A percentile compares a stretch with the other conserved stretches of the same genome.
phyloP scores from a whole-genome alignment of 2,113 vertebrate genomes.

The Hypanus sabinus region DNA sequence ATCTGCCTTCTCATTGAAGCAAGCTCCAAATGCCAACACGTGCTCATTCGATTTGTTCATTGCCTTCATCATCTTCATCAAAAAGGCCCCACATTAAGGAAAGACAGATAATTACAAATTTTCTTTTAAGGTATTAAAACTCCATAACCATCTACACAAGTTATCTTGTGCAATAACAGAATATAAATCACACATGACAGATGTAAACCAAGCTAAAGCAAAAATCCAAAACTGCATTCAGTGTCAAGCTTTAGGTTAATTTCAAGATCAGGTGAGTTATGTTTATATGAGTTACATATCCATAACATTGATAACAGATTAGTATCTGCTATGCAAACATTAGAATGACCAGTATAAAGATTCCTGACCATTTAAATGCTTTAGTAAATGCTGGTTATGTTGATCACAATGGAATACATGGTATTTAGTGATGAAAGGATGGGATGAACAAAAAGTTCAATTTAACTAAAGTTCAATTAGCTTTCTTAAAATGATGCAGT shows the following conservation, averaged over 20 bases:
- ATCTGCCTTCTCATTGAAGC: slow-evolving; percentile 90
- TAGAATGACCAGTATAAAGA: neutral
- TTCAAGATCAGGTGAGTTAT: neutral
- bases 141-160: neutral
- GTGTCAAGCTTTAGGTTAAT: neutral
- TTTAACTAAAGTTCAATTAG: neutral
- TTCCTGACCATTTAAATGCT: neutral
- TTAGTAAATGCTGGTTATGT: neutral
- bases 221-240: neutral
- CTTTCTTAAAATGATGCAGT: neutral
- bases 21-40: slow-evolving; percentile 87
- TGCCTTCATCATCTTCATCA: slow-evolving; percentile 89
- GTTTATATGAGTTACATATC: neutral
- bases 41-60: slow-evolving; percentile 99
- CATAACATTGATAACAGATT: neutral
- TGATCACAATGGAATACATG: neutral
- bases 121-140: neutral
- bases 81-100: slow-evolving; percentile 45
- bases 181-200: neutral
- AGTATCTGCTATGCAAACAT: neutral
- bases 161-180: neutral
- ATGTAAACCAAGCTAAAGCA: neutral
- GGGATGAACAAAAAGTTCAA: neutral
- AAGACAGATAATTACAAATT: neutral
- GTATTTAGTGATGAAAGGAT: neutral